Conservation (phyloP, 2,888 invertebrate species). For the Oligia latruncula region DNA sequence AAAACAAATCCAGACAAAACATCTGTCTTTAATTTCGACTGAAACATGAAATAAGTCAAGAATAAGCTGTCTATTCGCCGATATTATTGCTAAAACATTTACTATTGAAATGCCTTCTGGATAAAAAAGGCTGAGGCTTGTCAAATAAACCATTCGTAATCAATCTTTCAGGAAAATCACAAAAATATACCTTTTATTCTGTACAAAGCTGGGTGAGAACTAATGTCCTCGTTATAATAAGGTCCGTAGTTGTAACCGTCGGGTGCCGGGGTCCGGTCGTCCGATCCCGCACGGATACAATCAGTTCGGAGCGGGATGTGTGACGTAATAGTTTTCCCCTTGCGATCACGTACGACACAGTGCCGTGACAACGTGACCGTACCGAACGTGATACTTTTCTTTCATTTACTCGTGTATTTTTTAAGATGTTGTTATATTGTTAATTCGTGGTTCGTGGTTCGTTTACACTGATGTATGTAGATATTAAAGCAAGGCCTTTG, state of each 20-base stretch:
- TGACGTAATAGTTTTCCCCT: conserved; percentile 57
- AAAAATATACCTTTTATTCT: conserved; percentile 33
- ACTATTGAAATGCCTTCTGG: neutral
- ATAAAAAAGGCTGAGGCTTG: conserved; percentile 34
- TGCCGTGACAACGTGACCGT: conserved; percentile 57
- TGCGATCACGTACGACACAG: conserved; percentile 55
- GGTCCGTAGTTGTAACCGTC: conserved; percentile 27
- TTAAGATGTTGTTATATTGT: conserved; percentile 41
- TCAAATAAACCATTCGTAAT: conserved; percentile 47
- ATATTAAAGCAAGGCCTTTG: neutral
- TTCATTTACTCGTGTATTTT: conserved; percentile 41
- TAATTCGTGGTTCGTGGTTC: conserved; percentile 39
- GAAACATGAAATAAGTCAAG: conserved; percentile 25
- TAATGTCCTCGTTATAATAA: conserved; percentile 51
- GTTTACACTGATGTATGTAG: conserved; percentile 19
- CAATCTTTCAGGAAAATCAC: conserved; percentile 40
- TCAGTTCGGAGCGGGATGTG: conserved; percentile 46
- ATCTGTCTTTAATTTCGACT: conserved; percentile 17
- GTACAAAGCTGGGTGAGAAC: conserved; percentile 42
- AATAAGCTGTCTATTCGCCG: conserved; percentile 19
- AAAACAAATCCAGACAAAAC: conserved; percentile 1
- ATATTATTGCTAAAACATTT: conserved; percentile 30
- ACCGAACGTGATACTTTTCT: conserved; percentile 47
- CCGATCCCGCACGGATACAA: conserved; percentile 44
- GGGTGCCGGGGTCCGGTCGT: conserved; percentile 21